These are phyloP conservation scores for Crematogaster levior DNA, from an alignment of 2,888 invertebrate genomes.

Conservation along the genomic window DNA sequence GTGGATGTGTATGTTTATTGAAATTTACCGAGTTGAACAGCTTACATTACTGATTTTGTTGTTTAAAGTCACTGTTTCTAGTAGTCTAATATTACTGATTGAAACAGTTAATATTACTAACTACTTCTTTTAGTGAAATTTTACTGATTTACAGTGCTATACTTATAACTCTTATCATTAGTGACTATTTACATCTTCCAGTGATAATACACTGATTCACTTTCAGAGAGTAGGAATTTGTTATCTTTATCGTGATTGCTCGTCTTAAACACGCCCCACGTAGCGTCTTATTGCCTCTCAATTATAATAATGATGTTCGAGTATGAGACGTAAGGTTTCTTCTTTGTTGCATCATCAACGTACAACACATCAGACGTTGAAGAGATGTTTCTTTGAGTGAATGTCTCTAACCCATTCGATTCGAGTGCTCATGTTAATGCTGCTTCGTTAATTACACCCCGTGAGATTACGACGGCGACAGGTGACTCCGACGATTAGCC, in stretches of 20 bases:
- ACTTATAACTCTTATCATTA: no score
- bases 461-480: slow-evolving; percentile 79
- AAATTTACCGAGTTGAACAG: no score
- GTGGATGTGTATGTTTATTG: no score
- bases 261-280: neutral
- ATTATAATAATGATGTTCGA: slow-evolving; percentile 25
- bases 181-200: no score
- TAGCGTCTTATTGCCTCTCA: slow-evolving; percentile 6
- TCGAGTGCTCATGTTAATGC: slow-evolving; percentile 70
- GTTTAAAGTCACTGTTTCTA: no score
- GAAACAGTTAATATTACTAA: no score
- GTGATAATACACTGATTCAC: no score
- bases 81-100: no score
- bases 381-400: slow-evolving; percentile 67
- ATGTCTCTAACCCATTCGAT: slow-evolving; percentile 71
- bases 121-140: no score
- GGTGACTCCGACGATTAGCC: slow-evolving; percentile 77
- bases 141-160: no score
- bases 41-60: no score
- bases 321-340: slow-evolving; percentile 11
- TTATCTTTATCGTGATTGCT: neutral
- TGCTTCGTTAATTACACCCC: slow-evolving; percentile 78
- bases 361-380: slow-evolving; percentile 49
- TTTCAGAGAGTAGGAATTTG: no score
- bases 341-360: slow-evolving; percentile 48